Base-by-base conservation (phyloP, 2,888 invertebrate genomes). In the Abrostola tripartita region DNA sequence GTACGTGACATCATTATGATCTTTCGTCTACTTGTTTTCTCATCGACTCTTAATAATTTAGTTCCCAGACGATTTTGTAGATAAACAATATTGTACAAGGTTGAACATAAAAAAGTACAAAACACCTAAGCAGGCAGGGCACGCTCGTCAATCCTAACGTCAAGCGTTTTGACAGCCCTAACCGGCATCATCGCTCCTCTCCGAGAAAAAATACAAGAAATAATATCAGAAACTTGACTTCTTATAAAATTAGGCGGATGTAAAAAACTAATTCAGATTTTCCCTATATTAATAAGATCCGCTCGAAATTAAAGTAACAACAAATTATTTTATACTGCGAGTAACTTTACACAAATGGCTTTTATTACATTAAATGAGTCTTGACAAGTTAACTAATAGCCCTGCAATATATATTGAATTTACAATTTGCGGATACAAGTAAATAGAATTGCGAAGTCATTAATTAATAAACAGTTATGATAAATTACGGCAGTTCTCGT, bases 101-200 rank as follows among this genome's bases (percentile, higher is more conserved):
- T 91, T 92, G 82, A 79, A 73, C 80, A 76, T 76, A 83, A 92
- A 93, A 87, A 90, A 88, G 86, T 88, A 90, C 85, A 92, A 92
- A 92, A 91, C 87, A 82, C 81, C 79, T 76, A 80, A 76, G 73
- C 79, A 74, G 85, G 78, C 87, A 85, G 80, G 87, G 85, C 84
- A 87, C 89, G 92, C 91, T 93, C 93, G 94, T 94, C 94, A 94
- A 93, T 94, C 92, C 88, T 85, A 79, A 88, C 90, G 93, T 94
- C 94, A 93, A 85, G 87, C 86, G 84, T 90, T 93, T 90, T 94
- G 94, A 94, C 94, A 94, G 94, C 89, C 88, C 86, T 90, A 91
- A 93, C 93, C 93, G 93, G 90, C 93, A 92, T 93, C 93, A 92
- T 84, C 88, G 89, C 82, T 79, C 84, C 84, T 76, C 83, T 78